These are phyloP conservation scores for Tringa solitaria DNA, from an alignment of 2,113 vertebrate species.

Conservation along the genomic window DNA sequence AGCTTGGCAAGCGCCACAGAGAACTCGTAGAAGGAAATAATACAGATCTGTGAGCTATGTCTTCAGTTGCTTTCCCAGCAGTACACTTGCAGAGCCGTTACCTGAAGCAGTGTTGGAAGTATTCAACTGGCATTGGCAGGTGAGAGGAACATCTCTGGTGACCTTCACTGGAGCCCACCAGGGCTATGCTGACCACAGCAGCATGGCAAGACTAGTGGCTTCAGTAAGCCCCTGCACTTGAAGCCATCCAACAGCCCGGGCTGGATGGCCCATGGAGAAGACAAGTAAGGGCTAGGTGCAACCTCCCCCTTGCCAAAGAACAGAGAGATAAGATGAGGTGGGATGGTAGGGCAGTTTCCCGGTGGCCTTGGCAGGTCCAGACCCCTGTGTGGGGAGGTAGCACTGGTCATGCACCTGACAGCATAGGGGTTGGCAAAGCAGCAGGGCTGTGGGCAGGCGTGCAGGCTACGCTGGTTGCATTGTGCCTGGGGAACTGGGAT, in stretches of 20 bases:
- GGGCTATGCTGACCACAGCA: background rate
- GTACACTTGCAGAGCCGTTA: background rate
- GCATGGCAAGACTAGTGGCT: background rate
- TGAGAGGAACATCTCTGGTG: background rate
- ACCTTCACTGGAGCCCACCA: background rate
- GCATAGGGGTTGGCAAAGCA: background rate
- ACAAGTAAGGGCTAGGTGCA: background rate
- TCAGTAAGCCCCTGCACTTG: rapidly evolving
- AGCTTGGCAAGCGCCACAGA: background rate
- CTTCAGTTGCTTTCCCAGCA: background rate
- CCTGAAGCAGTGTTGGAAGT: background rate
- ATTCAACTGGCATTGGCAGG: background rate
- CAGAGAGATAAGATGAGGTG: background rate
- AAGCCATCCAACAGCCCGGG: background rate
- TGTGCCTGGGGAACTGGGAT: background rate
- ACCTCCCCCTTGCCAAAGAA: rapidly evolving
- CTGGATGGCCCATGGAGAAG: background rate
- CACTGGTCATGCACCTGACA: background rate
- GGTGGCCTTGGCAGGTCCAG: background rate
- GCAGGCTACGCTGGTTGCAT: rapidly evolving
- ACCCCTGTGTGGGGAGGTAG: rapidly evolving
- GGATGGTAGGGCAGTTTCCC: background rate
- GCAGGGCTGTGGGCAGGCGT: rapidly evolving
- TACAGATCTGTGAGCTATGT: background rate
- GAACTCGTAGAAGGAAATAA: background rate